phyloP scores from a whole-genome alignment of 2,113 vertebrate genomes.

The Scartelaos histophorus region DNA sequence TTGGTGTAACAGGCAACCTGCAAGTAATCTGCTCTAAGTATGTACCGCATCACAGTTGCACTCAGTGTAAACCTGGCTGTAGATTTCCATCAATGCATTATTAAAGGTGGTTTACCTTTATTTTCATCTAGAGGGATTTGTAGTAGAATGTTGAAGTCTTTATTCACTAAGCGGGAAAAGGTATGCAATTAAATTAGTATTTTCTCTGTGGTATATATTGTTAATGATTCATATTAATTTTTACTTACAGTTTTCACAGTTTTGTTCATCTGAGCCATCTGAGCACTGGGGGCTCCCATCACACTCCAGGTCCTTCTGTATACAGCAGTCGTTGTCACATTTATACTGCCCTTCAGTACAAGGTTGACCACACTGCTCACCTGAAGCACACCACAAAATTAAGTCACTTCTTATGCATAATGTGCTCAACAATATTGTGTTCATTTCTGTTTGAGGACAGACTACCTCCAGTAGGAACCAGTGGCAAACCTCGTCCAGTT shows the following conservation, averaged over 20 bases:
- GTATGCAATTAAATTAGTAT: slow-evolving; percentile 18
- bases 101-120: slow-evolving; percentile 54
- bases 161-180: slow-evolving; percentile 48
- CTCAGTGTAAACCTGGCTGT: no score
- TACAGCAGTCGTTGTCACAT: slow-evolving; percentile 88
- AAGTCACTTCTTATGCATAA: background rate
- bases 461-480: slow-evolving; percentile 26
- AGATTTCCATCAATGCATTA: background rate
- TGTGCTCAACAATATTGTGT: background rate
- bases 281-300: slow-evolving; percentile 81
- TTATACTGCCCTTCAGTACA: slow-evolving; percentile 80
- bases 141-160: slow-evolving; percentile 55
- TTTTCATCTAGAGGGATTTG: slow-evolving; percentile 58
- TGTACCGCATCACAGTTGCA: no score
- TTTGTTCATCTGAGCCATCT: slow-evolving; percentile 84
- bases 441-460: background rate
- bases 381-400: slow-evolving; percentile 34
- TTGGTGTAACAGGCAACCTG: no score
- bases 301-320: slow-evolving; percentile 86
- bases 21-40: no score
- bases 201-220: background rate
- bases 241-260: slow-evolving; percentile 72
- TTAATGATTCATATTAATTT: background rate
- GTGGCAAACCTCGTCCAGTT: slow-evolving; percentile 32
- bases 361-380: slow-evolving; percentile 70